Conservation (phyloP, 2,113 vertebrate genomes). For the Thamnophis sirtalis region DNA sequence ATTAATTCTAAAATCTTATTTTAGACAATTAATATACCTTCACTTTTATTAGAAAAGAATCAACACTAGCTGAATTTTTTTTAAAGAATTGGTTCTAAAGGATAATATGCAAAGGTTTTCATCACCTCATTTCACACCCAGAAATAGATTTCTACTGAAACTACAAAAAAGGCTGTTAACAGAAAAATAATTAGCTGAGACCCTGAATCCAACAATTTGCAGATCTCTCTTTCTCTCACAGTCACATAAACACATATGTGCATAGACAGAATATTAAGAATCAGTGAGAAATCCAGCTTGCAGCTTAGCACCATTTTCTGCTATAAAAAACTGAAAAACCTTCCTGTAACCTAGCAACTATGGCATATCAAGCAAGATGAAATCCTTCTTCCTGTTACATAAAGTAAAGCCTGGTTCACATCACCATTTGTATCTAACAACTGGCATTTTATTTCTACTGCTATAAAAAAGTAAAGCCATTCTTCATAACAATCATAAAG, state of each 20-base stretch:
- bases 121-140: slow-evolving; percentile 32
- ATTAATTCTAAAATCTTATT: background rate
- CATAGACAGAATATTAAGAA: slow-evolving; percentile 16
- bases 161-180: slow-evolving; percentile 54
- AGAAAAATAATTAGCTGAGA: slow-evolving; percentile 62
- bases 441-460: slow-evolving; percentile 18
- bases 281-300: slow-evolving; percentile 49
- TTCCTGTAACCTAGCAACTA: slow-evolving; percentile 73
- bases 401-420: slow-evolving; percentile 46
- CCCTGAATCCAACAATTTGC: slow-evolving; percentile 64
- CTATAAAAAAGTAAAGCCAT: slow-evolving; percentile 9
- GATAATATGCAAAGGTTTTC: background rate
- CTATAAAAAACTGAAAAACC: slow-evolving; percentile 39
- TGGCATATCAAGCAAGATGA: slow-evolving; percentile 49
- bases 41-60: background rate
- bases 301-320: slow-evolving; percentile 62
- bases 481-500: background rate
- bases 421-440: slow-evolving; percentile 16
- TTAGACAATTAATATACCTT: background rate
- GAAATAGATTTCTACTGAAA: slow-evolving; percentile 60
- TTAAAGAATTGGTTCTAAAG: background rate
- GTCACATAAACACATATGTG: slow-evolving; percentile 13
- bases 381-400: slow-evolving; percentile 46
- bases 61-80: slow-evolving; percentile 1
- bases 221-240: slow-evolving; percentile 1